phyloP scores from a whole-genome alignment of 2,797 vertebrate species.

The Chromobotia macracanthus region DNA sequence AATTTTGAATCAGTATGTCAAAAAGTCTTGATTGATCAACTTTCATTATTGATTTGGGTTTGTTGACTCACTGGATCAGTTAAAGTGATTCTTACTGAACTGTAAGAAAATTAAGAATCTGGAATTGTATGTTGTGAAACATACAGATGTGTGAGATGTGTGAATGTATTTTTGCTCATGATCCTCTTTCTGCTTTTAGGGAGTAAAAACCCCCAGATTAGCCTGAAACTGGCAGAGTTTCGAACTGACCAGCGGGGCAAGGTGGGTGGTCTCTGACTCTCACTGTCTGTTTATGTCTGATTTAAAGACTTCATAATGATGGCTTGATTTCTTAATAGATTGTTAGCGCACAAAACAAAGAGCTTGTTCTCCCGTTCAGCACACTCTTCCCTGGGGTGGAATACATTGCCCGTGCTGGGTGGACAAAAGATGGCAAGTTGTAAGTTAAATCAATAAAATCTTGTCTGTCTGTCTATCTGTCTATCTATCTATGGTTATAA shows the following conservation, averaged over 20 bases:
- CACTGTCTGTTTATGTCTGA: neutral
- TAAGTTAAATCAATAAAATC: slow-evolving; percentile 58
- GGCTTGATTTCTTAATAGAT: slow-evolving; percentile 74
- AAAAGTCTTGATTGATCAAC: no score
- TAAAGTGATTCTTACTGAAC: no score
- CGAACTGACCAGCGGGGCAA: slow-evolving; percentile 87
- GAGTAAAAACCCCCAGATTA: slow-evolving; percentile 95
- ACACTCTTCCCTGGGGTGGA: slow-evolving; percentile 88
- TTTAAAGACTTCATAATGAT: neutral
- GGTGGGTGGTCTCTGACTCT: slow-evolving; percentile 69
- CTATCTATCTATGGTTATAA: no score
- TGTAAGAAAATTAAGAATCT: no score
- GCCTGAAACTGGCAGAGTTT: slow-evolving; percentile 91
- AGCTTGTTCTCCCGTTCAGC: slow-evolving; percentile 87
- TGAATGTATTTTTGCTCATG: neutral
- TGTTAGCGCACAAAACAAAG: slow-evolving; percentile 85
- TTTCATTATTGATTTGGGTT: no score
- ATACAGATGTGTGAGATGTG: no score
- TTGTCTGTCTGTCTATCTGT: no score
- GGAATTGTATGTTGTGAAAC: neutral
- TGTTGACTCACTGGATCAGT: no score
- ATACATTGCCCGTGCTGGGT: slow-evolving; percentile 94
- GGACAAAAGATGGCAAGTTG: slow-evolving; percentile 96
- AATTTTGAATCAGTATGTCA: no score
- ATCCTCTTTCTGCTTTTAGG: slow-evolving; percentile 72